These are phyloP conservation scores for Amblyopsis rosae DNA, from an alignment of 2,113 vertebrate species.

Conservation along the genomic window DNA sequence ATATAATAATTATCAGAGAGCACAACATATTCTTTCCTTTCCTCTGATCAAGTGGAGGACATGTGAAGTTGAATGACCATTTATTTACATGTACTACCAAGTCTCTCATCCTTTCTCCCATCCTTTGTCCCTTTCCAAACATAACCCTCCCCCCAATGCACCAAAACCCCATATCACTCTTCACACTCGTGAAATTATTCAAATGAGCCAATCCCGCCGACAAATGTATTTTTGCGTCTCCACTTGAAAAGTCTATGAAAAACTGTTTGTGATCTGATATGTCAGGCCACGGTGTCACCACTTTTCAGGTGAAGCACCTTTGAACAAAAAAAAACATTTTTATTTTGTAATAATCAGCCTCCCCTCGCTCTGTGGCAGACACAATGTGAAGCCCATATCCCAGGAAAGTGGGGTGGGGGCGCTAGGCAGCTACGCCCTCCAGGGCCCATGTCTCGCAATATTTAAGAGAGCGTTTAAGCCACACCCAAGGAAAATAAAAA, in stretches of 20 bases:
- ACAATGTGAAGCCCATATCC: constrained; percentile 13
- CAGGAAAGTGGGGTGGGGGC: constrained; percentile 28
- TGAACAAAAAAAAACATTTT: constrained; percentile 55
- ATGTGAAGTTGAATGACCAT: constrained; percentile 51
- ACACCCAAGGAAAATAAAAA: constrained; percentile 30
- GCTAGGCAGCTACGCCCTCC: constrained; percentile 37
- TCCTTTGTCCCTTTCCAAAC: constrained; percentile 31
- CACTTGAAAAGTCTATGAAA: constrained; percentile 62
- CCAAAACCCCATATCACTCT: constrained; percentile 39
- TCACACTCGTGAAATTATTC: constrained; percentile 65
- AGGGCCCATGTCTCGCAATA: constrained; percentile 32
- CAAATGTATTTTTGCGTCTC: constrained; percentile 62
- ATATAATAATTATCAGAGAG: constrained; percentile 33
- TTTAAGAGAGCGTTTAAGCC: constrained; percentile 58
- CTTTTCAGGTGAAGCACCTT: constrained; percentile 65
- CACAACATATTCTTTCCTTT: constrained; percentile 15
- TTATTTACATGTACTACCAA: constrained; percentile 49
- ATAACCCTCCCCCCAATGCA: constrained; percentile 10
- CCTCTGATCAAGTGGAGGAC: constrained; percentile 39
- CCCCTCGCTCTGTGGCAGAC: neutral
- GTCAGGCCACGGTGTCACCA: constrained; percentile 30
- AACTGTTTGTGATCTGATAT: constrained; percentile 49
- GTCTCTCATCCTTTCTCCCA: constrained; percentile 36
- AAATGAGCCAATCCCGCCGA: constrained; percentile 56
- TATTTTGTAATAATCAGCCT: constrained; percentile 57